Conservation (phyloP, 92 coral and sea anemone species). For the Phenganax marumi region DNA sequence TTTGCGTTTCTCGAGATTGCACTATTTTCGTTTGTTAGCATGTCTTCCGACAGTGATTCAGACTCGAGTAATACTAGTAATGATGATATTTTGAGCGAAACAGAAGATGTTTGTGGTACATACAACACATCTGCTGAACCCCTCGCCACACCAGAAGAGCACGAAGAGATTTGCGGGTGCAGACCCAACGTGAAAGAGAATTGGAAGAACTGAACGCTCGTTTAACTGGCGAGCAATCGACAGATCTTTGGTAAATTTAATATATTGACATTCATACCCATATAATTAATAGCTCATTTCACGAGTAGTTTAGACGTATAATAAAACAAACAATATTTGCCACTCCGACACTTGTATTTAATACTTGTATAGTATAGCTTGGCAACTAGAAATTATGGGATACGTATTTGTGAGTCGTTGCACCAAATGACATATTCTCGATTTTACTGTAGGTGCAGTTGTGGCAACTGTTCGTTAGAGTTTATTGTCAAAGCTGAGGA, state of each 20-base stretch:
- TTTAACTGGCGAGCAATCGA: not conserved
- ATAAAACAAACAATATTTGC: too few relatives aligned
- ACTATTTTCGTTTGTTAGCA: too few relatives aligned
- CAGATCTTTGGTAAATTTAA: not conserved
- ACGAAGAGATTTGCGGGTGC: not conserved
- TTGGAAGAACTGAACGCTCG: not conserved
- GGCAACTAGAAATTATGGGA: not conserved
- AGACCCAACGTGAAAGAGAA: not conserved
- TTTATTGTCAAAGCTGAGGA: slow-evolving; percentile 46
- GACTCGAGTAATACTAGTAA: too few relatives aligned
- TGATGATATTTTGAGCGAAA: too few relatives aligned
- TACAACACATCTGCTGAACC: slow-evolving; percentile 27
- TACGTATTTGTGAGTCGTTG: not conserved
- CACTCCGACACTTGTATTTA: too few relatives aligned
- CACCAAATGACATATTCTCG: too few relatives aligned
- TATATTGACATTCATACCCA: not conserved
- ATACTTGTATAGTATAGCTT: too few relatives aligned
- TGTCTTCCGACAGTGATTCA: too few relatives aligned
- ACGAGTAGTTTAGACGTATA: too few relatives aligned
- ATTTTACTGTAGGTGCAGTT: slow-evolving; percentile 49
- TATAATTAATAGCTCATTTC: too few relatives aligned
- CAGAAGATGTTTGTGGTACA: too few relatives aligned
- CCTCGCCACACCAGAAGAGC: slow-evolving; percentile 28
- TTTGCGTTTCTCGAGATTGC: too few relatives aligned
- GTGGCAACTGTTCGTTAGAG: slow-evolving; percentile 34